Base-by-base conservation (phyloP, 2,888 invertebrate species). In the Cataglyphis cursor region DNA sequence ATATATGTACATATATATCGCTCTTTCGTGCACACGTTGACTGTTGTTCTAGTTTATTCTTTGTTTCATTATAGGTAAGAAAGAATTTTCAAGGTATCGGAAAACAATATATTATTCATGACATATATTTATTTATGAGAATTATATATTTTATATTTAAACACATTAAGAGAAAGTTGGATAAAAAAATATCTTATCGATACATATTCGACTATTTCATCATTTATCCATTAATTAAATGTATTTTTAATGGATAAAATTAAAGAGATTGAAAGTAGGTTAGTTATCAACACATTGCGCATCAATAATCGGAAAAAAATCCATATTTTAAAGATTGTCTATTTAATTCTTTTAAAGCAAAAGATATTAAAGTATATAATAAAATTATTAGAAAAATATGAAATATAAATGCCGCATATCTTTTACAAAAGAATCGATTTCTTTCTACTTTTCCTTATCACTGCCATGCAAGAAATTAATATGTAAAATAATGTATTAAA, bases 31-130 rank as follows among this genome's bases (percentile, higher is more conserved):
- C 54, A 65, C 66, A 38, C 38, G 35, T 24, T 75, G 65, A 76
- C 65, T 54, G 54, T 76, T 76, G 76, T n/a, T 66, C 76, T 54
- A 54, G 38, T 66, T 76, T 76, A 65, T 76, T 76, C 68, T 31
- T 57, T 28, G 24, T 18, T 35, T 54, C 38, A n/a, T 65, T 51
- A n/a, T 66, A 76, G 66, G 38, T 76, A 54, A 54, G 66, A 54
- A 66, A 64, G 21, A 12, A 28, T 66, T 66, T 66, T 15, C 76
- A 28, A 54, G 54, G 28, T 54, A 76, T 65, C 66, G 75, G 28
- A 76, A 76, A 35, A 9, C 68, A 4, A 54, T 5, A 4, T 54
- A 44, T 38, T 76, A 66, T 54, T 54, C 35, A 41, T 15, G 18
- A 51, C 31, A 15, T 28, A 57, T 31, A 65, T 54, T 66, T 76